Percentiles rank a stretch among this genome's conserved stretches.
Evolutionary conservation across 2,888 invertebrate genomes (phyloP).

Genomic region (Cryptocephalus primarius): DNA sequence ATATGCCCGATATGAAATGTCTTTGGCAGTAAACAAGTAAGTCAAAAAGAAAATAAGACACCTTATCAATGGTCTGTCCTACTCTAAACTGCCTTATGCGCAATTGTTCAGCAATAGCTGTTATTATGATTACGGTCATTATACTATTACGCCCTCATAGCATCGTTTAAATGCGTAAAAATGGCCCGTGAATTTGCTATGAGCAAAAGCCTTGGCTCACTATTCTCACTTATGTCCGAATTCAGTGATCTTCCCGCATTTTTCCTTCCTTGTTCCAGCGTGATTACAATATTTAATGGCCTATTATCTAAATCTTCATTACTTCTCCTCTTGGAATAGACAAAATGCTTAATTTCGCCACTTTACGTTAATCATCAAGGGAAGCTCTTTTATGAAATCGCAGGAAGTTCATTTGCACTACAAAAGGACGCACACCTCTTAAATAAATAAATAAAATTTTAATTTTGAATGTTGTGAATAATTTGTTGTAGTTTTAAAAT

Average conservation of each 20-base stretch:
- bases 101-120: constrained; percentile 37
- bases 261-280: constrained; percentile 16
- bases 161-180: constrained; percentile 36
- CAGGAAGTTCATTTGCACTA: constrained; percentile 4
- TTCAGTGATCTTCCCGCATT: constrained; percentile 16
- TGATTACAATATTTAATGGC: constrained; percentile 8
- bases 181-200: constrained; percentile 35
- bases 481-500: too few species aligned
- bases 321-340: background rate
- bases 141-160: constrained; percentile 39
- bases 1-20: background rate
- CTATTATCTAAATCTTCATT: constrained; percentile 12
- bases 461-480: too few species aligned
- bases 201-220: constrained; percentile 31
- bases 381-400: constrained; percentile 4
- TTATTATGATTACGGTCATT: constrained; percentile 36
- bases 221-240: constrained; percentile 14
- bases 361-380: constrained; percentile 6
- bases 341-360: constrained; percentile 10
- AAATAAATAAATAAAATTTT: too few species aligned
- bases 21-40: constrained; percentile 5
- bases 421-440: too few species aligned
- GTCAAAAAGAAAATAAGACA: constrained; percentile 17
- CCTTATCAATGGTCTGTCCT: constrained; percentile 31
- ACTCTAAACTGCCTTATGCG: constrained; percentile 36